These are phyloP conservation scores for Rhinophrynus dorsalis DNA, from an alignment of 2,797 vertebrate genomes.

Conservation along the genomic window DNA sequence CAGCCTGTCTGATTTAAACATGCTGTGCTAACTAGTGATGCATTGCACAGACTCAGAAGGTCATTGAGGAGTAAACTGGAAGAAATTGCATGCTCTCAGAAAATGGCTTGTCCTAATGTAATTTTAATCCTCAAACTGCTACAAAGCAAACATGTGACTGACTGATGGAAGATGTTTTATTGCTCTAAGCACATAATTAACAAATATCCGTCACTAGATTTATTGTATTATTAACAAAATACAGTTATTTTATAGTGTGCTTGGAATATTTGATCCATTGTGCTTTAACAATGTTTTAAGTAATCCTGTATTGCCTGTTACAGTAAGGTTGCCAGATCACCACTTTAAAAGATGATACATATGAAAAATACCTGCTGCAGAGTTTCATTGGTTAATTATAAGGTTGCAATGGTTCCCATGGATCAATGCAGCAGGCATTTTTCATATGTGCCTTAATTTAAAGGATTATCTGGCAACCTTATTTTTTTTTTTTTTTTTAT, in stretches of 20 bases:
- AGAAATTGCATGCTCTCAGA: slow-evolving; percentile 34
- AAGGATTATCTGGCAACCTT: slow-evolving; percentile 40
- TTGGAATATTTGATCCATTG: slow-evolving; percentile 36
- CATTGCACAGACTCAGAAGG: slow-evolving; percentile 27
- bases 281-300: too few relatives aligned
- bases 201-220: neutral
- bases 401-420: too few relatives aligned
- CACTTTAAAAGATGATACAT: too few relatives aligned
- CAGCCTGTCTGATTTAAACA: neutral
- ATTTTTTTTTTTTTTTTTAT: too few relatives aligned
- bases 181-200: slow-evolving; percentile 14
- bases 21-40: neutral
- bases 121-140: slow-evolving; percentile 31
- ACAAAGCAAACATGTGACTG: slow-evolving; percentile 3
- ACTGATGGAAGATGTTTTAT: slow-evolving; percentile 1
- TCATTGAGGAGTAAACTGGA: slow-evolving; percentile 12
- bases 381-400: too few relatives aligned
- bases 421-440: too few relatives aligned
- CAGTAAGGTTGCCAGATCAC: too few relatives aligned
- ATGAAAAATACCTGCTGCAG: too few relatives aligned
- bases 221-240: neutral
- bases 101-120: slow-evolving; percentile 14
- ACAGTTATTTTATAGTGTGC: neutral
- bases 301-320: too few relatives aligned
- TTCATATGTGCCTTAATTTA: too few relatives aligned